phyloP scores from a whole-genome alignment of 2,113 vertebrate species.

The Montifringilla adamsi region DNA sequence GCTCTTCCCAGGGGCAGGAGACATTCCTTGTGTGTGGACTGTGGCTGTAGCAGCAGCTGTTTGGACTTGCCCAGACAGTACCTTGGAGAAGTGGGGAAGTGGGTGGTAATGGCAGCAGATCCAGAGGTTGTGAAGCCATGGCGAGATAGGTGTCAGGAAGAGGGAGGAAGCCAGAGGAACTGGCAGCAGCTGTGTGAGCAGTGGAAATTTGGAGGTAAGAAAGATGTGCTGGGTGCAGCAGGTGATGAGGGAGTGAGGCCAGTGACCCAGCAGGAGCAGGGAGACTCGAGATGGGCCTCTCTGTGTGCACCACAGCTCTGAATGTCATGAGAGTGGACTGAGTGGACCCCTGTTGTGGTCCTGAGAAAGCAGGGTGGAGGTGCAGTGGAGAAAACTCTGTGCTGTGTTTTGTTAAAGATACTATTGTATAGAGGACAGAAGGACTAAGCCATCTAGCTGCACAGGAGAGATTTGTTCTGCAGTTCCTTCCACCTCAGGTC shows the following conservation, averaged over 20 bases:
- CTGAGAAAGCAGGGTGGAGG: neutral
- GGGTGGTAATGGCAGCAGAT: neutral
- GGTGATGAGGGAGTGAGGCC: neutral
- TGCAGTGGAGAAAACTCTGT: neutral
- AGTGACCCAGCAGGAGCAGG: too few species aligned
- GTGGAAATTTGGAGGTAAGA: neutral
- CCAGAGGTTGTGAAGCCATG: neutral
- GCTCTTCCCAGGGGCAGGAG: neutral
- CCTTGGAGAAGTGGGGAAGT: neutral
- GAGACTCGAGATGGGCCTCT: rapidly evolving
- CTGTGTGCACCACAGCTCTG: neutral
- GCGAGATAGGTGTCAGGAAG: neutral
- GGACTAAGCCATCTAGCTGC: neutral
- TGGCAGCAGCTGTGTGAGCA: neutral
- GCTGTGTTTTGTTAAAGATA: neutral
- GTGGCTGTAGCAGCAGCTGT: neutral
- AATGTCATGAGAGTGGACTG: rapidly evolving
- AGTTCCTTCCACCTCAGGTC: neutral
- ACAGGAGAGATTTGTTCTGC: neutral
- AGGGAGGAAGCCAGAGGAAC: neutral
- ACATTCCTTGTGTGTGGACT: rapidly evolving
- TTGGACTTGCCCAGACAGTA: neutral
- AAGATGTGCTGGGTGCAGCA: rapidly evolving
- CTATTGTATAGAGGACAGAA: neutral
- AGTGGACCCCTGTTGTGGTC: neutral